Percentiles rank a stretch among this genome's conserved stretches.
Conservation (phyloP, 37 sponge, comb jelly and placozoan species). For the Cliona cf. orientalis region DNA sequence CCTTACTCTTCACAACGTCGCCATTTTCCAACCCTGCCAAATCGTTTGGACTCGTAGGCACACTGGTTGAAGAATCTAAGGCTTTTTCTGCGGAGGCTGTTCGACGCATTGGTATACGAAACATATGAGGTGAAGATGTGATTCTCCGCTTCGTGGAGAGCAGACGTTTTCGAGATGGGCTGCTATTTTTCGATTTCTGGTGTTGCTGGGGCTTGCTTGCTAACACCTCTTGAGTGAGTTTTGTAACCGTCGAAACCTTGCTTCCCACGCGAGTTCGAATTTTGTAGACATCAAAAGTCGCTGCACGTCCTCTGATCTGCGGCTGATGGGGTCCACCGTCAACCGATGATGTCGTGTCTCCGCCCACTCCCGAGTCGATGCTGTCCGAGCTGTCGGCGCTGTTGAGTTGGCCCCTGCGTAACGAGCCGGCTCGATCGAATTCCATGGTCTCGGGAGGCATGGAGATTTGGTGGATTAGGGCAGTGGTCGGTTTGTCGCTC, state of each 20-base stretch:
- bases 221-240: background rate
- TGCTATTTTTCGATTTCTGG: background rate
- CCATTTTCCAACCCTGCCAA: no score
- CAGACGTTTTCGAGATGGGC: background rate
- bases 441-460: slow-evolving; percentile 39
- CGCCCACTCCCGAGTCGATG: background rate
- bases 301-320: background rate
- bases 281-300: background rate
- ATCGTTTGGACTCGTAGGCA: no score
- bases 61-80: no score
- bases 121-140: background rate
- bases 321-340: no score
- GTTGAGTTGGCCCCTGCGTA: background rate
- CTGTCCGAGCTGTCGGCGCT: background rate
- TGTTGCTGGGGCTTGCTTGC: no score
- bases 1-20: no score
- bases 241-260: background rate
- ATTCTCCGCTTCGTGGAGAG: background rate
- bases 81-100: background rate
- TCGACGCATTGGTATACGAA: background rate
- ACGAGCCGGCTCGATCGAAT: slow-evolving; percentile 8
- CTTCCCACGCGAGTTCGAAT: slow-evolving; percentile 7
- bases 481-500: background rate
- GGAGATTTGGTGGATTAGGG: slow-evolving; percentile 26
- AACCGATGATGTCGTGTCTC: background rate